Evolutionary conservation across 2,113 vertebrate species (phyloP), one percentile per base, ranked within the genome.

Genomic region (Lontra canadensis): DNA sequence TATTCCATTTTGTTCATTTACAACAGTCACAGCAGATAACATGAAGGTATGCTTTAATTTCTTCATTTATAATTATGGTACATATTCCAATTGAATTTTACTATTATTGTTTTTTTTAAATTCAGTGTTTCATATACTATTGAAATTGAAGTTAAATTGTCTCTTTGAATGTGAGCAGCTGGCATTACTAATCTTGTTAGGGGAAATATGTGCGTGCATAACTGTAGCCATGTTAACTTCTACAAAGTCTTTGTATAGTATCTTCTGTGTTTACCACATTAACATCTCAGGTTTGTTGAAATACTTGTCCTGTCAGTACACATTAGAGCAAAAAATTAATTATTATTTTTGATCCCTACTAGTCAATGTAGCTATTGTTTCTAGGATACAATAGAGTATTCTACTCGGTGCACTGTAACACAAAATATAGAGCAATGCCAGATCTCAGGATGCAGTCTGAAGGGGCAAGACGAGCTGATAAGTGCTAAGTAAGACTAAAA

Each of bases 131-230:
- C 44, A 29, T 90, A 21, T 57, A 93, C 95, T 93, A 44, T n/a
- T 96, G 65, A 78, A 93, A 88, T 63, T 94, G 88, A 95, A 96
- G n/a, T 84, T 87, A 95, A 96, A 96, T 95, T 96, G 31, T 95
- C 74, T 92, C 69, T 95, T 87, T 47, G 80, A 96, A 90, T 95
- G 42, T 59, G 97, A 39, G 67, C 49, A 95, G 69, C 63, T 94
- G 90, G 95, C 29, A 73, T 94, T 92, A 80, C 91, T 96, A 96
- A 97, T 79, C 90, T 95, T 89, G 31, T 96, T 95, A 97, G 52
- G 21, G 59, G 85, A 93, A 95, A 97, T 90, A 61, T 59, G 71
- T 59, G 67, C 49, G 80, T 90, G 42, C 21, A 63, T 94, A 94
- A 39, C n/a, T 74, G 9, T 29, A 74, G 39, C 39, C 81, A 74